These are phyloP conservation scores for Bellardia pandia DNA, from an alignment of 2,888 invertebrate species.

Conservation along the genomic window DNA sequence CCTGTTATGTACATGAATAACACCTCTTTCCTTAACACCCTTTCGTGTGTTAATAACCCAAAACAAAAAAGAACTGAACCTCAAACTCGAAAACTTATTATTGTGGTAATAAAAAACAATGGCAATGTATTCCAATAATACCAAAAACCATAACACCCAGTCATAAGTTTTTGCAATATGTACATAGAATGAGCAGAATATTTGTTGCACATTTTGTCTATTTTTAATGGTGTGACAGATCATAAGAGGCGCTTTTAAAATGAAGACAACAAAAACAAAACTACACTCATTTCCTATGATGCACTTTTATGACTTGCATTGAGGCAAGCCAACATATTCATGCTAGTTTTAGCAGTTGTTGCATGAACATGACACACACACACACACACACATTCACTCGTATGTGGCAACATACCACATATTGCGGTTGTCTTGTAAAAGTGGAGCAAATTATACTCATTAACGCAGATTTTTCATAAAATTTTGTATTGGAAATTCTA, in stretches of 20 bases:
- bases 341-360: neutral
- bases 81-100: slow-evolving; percentile 45
- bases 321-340: slow-evolving; percentile 26
- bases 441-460: slow-evolving; percentile 69
- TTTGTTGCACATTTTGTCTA: slow-evolving; percentile 69
- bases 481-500: slow-evolving; percentile 2
- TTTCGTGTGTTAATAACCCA: neutral
- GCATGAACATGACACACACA: neutral
- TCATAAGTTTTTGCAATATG: slow-evolving; percentile 12
- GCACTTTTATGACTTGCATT: neutral
- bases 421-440: slow-evolving; percentile 59
- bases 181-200: neutral
- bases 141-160: slow-evolving; percentile 28
- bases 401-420: slow-evolving; percentile 10
- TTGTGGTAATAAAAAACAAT: slow-evolving; percentile 63
- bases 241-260: slow-evolving; percentile 69
- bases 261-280: slow-evolving; percentile 31
- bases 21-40: neutral
- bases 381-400: neutral
- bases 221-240: slow-evolving; percentile 69
- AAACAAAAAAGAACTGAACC: slow-evolving; percentile 9
- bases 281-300: neutral
- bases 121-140: slow-evolving; percentile 33
- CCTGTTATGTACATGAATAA: neutral
- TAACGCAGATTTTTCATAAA: slow-evolving; percentile 46